phyloP scores from a whole-genome alignment of 2,797 vertebrate species.

The Eremophila alpestris region DNA sequence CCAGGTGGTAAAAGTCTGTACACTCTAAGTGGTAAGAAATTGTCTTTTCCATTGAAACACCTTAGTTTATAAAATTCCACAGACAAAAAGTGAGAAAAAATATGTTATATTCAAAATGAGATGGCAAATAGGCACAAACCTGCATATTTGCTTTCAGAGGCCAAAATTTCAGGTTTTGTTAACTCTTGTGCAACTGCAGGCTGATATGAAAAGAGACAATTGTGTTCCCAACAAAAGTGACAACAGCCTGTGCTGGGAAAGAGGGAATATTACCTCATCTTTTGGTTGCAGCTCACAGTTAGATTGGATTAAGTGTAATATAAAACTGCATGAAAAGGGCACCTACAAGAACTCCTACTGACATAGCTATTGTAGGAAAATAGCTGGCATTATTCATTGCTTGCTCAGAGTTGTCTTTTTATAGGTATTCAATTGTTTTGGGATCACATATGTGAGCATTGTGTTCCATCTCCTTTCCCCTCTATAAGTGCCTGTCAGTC shows the following conservation, averaged over 20 bases:
- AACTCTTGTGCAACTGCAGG: background rate
- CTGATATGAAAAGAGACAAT: background rate
- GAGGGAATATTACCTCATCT: background rate
- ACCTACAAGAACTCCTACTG: background rate
- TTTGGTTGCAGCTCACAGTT: background rate
- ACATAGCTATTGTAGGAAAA: background rate
- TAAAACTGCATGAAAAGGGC: background rate
- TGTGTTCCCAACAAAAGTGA: background rate
- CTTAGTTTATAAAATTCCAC: background rate
- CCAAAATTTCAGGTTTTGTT: background rate
- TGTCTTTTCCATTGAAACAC: background rate
- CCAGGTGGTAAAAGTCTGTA: background rate
- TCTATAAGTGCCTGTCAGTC: background rate
- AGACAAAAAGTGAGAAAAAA: background rate
- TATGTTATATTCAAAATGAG: background rate
- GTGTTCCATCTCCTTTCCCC: background rate
- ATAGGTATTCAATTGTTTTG: background rate
- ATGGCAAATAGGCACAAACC: background rate
- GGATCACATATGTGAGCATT: background rate
- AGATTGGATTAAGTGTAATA: background rate
- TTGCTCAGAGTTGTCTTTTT: conserved; percentile 1
- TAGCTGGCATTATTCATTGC: background rate
- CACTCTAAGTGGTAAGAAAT: background rate
- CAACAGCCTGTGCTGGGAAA: background rate
- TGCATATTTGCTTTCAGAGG: background rate